Conservation (phyloP, 2,113 vertebrate genomes). For the Melanotaenia duboulayi region DNA sequence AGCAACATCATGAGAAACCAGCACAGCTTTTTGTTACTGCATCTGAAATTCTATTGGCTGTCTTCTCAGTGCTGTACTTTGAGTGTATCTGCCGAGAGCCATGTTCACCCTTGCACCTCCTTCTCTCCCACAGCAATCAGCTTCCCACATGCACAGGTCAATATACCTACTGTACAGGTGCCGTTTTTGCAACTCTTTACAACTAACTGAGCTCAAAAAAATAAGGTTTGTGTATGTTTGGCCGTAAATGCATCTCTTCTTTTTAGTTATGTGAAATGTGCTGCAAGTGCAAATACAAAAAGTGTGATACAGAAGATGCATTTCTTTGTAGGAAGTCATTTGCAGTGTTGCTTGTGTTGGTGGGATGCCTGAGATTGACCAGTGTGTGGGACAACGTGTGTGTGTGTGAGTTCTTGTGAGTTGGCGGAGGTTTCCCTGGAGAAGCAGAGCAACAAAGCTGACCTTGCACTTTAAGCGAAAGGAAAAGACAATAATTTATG, state of each 20-base stretch:
- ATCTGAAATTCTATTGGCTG: constrained; percentile 19
- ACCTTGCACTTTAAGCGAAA: constrained; percentile 67
- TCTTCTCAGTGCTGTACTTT: constrained; percentile 35
- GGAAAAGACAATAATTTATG: constrained; percentile 69
- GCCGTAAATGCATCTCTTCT: neutral
- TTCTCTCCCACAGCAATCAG: constrained; percentile 54
- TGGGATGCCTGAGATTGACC: constrained; percentile 53
- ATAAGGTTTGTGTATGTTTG: neutral
- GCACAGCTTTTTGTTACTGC: constrained; percentile 13
- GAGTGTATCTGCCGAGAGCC: constrained; percentile 27
- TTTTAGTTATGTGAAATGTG: neutral
- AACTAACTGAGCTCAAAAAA: neutral
- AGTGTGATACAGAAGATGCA: constrained; percentile 20
- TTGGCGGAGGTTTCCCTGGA: constrained; percentile 67
- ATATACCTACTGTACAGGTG: constrained; percentile 43
- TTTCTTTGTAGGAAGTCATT: constrained; percentile 37
- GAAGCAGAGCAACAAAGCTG: constrained; percentile 61
- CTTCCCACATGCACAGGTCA: constrained; percentile 69
- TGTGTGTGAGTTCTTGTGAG: constrained; percentile 51
- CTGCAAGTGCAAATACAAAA: constrained; percentile 4
- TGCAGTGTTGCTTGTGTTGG: constrained; percentile 53
- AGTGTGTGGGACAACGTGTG: constrained; percentile 41
- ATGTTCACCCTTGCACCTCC: constrained; percentile 39
- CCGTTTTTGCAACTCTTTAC: constrained; percentile 48
- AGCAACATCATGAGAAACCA: constrained; percentile 18